phyloP scores from a whole-genome alignment of 2,888 invertebrate species.

The Eucera pruinosa region DNA sequence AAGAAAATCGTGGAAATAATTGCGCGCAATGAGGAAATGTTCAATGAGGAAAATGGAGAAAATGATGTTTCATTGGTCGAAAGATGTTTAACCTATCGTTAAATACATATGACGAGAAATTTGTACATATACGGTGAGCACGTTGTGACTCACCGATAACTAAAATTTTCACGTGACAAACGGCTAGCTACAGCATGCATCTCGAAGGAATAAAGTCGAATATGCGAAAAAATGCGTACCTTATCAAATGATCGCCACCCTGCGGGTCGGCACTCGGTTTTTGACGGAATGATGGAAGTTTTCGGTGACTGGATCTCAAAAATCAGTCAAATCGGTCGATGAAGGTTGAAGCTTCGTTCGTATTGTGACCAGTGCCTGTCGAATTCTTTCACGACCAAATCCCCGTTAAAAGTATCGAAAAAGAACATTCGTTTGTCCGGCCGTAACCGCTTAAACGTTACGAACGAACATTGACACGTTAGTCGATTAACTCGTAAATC shows the following conservation, averaged over 20 bases:
- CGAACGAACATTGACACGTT: conserved; percentile 51
- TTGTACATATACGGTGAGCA: background rate
- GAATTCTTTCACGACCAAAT: conserved; percentile 73
- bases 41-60: conserved; percentile 4
- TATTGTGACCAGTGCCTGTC: conserved; percentile 73
- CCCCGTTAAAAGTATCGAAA: conserved; percentile 63
- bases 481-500: conserved; percentile 22
- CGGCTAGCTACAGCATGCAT: background rate
- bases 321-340: conserved; percentile 81
- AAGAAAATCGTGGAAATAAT: conserved; percentile 1
- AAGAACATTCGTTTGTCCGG: conserved; percentile 79
- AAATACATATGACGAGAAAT: conserved; percentile 8
- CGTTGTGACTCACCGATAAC: conserved; percentile 43
- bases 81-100: conserved; percentile 13
- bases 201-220: background rate
- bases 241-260: conserved; percentile 88
- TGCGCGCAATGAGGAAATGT: conserved; percentile 31
- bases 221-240: conserved; percentile 69
- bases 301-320: conserved; percentile 84
- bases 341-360: conserved; percentile 63
- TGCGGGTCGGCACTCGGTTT: conserved; percentile 91
- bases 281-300: conserved; percentile 93
- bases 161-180: conserved; percentile 54
- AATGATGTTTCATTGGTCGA: conserved; percentile 15
- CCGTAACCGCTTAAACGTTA: conserved; percentile 53